Conservation (phyloP, 92 coral and sea anemone species). For the Diadumene lineata region DNA sequence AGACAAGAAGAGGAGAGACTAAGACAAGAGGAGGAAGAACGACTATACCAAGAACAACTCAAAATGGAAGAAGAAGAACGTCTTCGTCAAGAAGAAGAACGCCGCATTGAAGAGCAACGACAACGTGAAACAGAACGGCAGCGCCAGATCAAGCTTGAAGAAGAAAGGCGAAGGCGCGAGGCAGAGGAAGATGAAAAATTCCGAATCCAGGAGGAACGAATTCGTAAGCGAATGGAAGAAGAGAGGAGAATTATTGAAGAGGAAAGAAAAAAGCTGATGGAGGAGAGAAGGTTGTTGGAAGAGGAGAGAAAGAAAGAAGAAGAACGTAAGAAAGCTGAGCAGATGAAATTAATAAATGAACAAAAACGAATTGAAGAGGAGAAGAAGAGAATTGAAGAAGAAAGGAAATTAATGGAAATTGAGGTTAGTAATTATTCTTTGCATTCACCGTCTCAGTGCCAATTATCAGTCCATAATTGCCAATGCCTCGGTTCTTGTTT, state of each 20-base stretch:
- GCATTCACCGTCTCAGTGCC: too few relatives aligned
- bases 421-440: conserved; percentile 60
- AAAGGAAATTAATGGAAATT: conserved; percentile 50
- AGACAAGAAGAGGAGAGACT: conserved; percentile 18
- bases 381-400: conserved; percentile 36
- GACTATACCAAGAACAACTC: conserved; percentile 32
- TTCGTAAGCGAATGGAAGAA: conserved; percentile 41
- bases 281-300: conserved; percentile 65
- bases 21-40: conserved; percentile 27
- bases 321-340: conserved; percentile 45
- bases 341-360: conserved; percentile 44
- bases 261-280: conserved; percentile 73
- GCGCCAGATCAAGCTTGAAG: conserved; percentile 29
- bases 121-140: conserved; percentile 18
- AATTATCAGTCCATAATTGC: too few relatives aligned
- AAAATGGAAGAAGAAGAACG: conserved; percentile 49
- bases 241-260: conserved; percentile 39
- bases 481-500: too few relatives aligned
- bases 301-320: conserved; percentile 63
- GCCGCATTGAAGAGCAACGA: conserved; percentile 38
- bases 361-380: conserved; percentile 41
- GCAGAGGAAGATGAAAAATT: conserved; percentile 45
- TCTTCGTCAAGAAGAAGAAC: conserved; percentile 26
- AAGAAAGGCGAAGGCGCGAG: conserved; percentile 29
- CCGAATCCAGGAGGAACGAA: conserved; percentile 42